Evolutionary conservation across 2,888 invertebrate species (phyloP), one percentile per base, ranked within the genome.

Genomic region (Periphyllus acericola): DNA sequence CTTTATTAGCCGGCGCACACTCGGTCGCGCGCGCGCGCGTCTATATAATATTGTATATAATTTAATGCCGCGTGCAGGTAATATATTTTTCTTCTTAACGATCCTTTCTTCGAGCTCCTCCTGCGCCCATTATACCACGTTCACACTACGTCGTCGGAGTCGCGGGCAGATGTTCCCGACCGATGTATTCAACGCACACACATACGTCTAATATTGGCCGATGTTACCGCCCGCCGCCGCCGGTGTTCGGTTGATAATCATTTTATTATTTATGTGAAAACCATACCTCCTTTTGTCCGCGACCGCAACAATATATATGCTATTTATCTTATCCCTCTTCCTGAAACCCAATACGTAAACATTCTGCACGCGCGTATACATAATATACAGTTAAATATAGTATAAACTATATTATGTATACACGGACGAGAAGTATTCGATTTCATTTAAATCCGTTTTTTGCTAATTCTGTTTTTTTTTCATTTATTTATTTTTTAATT

Each of bases 201-300:
- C 74, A n/a, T 14, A 5, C 40, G 40, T 29, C 25, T 78, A 76
- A 68, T 68, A 72, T 34, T n/a, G 46, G 34, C 60, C 34, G 55
- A 40, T n/a, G 32, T 40, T 21, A 60, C 29, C 60, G 32, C 36
- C n/a, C 19, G 34, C 72, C 5, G 46, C 46, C 72, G 75, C 66
- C 66, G 71, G 55, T 55, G 55, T 86, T 86, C 32, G 80, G 80
- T 80, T 80, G 46, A 81, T 83, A 66, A 80, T 87, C 86, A 40
- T 87, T 72, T 80, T 80, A 32, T 87, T 87, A 87, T 87, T 80
- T 87, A 80, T 80, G 80, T 55, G 86, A 87, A 87, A 80, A 36
- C 86, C 72, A 79, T 72, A 60, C 72, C 78, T 21, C 72, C 78
- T 72, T 34, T 87, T 87, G 86, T 87, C 40, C 40, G 66, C 46